Base-by-base conservation (phyloP, 1,140 invertebrate species). In the Drusus annulatus region DNA sequence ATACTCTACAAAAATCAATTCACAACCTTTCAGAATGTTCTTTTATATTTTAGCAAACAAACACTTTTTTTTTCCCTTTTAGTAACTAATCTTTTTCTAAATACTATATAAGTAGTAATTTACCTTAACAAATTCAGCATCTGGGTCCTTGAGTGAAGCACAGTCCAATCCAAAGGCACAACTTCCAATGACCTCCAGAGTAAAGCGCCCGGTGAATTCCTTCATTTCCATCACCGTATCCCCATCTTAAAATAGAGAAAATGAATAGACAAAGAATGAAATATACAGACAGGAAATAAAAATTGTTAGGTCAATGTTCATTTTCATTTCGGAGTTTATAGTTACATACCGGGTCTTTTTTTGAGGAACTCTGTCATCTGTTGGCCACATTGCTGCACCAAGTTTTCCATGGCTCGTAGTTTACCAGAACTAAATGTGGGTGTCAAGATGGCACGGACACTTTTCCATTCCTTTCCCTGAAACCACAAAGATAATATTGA, bases 131-230 rank as follows among this genome's bases (percentile, higher is more conserved):
- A 89, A 90, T 63, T 87, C 81, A 10, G 87, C 85, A 83, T 88
- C 85, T 80, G 87, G 85, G 83, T 87, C 85, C 79, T 83, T 86
- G 17, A 89, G 83, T 23, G 88, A 86, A 78, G 87, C 85, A 58
- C 85, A 85, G 83, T 88, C 87, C 25, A 90, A 86, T 0, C 89
- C 89, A 87, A 90, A 90, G n/a, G 88, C 89, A 83, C 89, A 90
- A 63, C 86, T 86, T 13, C 89, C 88, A 60, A 89, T 90, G 1
- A 89, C 87, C 85, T 90, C 88, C 19, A 90, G 79, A 17, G 89
- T 90, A 68, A 86, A 89, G 81, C 87, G 86, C 0, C 87, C 88
- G 68, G 87, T 87, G 62, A 87, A 85, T 71, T 88, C 85, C 84
- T 90, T 90, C 85, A 89, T 86, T 84, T 90, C 89, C 62, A 88